Evolutionary conservation across 1,140 invertebrate genomes (phyloP).

Genomic region (Zaprionus davidi): DNA sequence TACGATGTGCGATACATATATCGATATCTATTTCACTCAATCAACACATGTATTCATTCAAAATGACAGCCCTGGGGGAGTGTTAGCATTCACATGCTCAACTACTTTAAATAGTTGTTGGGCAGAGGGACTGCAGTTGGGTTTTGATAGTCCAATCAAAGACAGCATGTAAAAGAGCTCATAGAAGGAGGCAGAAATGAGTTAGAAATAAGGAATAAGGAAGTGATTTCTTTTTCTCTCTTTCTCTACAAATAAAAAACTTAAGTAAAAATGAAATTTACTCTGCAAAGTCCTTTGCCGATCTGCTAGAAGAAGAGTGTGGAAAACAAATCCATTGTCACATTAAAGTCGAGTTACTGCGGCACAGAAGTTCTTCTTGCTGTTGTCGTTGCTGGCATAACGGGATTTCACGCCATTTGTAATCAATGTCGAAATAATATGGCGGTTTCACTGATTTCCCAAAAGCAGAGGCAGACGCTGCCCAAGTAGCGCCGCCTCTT

Average conservation of each 20-base stretch:
- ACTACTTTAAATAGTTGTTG: background rate
- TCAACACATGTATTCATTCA: slow-evolving; percentile 42
- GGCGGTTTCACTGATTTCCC: slow-evolving; percentile 61
- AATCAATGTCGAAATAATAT: slow-evolving; percentile 69
- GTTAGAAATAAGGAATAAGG: no score
- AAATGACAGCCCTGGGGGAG: background rate
- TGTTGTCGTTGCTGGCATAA: slow-evolving; percentile 24
- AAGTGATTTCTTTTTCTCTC: no score
- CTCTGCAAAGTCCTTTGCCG: background rate
- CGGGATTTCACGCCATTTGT: slow-evolving; percentile 52
- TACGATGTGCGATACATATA: background rate
- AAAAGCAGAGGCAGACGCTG: no score
- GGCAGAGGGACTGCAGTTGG: background rate
- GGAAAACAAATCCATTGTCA: slow-evolving; percentile 35
- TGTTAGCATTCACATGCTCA: background rate
- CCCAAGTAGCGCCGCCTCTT: slow-evolving; percentile 39
- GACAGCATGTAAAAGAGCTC: background rate
- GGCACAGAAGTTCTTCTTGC: slow-evolving; percentile 8
- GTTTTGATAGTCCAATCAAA: background rate
- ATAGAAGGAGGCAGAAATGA: no score
- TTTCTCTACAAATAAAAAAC: no score
- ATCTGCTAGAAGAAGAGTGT: background rate
- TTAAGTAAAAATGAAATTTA: no score
- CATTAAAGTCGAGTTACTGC: slow-evolving; percentile 42
- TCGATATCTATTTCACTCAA: slow-evolving; percentile 52